These are phyloP conservation scores for Chloropsis cyanopogon DNA, from an alignment of 2,113 vertebrate species.

Conservation along the genomic window DNA sequence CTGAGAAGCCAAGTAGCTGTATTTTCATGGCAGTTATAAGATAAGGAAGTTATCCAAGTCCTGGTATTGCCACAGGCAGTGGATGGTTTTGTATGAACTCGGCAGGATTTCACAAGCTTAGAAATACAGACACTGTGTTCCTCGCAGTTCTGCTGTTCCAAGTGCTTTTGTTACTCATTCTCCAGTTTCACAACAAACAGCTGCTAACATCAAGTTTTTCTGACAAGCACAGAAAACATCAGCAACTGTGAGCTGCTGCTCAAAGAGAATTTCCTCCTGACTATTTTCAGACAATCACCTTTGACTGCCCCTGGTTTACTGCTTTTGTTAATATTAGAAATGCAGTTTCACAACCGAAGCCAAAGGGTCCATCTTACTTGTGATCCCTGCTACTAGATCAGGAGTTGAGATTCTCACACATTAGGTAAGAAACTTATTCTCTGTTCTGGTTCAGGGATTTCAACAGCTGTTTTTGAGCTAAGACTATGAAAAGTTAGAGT, in stretches of 20 bases:
- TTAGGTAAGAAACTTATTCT: neutral
- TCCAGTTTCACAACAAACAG: neutral
- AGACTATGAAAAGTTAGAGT: neutral
- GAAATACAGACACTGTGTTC: neutral
- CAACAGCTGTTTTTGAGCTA: constrained; percentile 9
- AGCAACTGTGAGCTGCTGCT: neutral
- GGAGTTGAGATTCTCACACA: neutral
- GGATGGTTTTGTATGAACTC: neutral
- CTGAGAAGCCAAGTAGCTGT: neutral
- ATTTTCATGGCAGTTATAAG: neutral
- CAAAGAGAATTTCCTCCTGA: neutral
- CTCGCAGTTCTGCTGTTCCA: neutral
- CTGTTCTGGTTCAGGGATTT: neutral
- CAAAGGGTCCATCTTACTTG: neutral
- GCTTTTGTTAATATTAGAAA: neutral
- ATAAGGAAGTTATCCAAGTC: neutral
- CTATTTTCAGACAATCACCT: neutral
- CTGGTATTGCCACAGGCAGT: neutral
- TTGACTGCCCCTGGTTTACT: neutral
- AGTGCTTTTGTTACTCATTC: neutral
- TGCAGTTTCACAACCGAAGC: neutral
- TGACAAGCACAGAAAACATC: neutral
- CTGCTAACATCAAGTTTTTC: neutral
- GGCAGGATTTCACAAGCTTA: neutral
- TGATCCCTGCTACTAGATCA: neutral